phyloP scores from a whole-genome alignment of 2,113 vertebrate genomes.

The Nettapus auritus region DNA sequence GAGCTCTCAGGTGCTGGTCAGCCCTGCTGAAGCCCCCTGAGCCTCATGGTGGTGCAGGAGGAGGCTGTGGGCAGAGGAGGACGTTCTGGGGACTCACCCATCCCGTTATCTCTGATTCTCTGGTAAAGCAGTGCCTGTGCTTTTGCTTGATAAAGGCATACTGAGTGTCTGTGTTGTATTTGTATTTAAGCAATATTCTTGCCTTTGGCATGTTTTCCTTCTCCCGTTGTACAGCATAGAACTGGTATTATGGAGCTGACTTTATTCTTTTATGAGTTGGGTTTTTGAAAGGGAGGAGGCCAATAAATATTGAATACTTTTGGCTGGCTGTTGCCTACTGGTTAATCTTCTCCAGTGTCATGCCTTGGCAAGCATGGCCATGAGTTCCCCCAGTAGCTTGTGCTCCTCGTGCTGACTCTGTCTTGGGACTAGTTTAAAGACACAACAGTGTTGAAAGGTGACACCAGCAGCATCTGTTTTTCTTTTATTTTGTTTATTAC shows the following conservation, averaged over 20 bases:
- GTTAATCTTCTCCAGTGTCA: not conserved
- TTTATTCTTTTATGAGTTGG: not conserved
- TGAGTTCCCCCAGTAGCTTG: not conserved
- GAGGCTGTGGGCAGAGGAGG: not conserved
- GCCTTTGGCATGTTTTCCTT: not conserved
- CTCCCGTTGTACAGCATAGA: not conserved
- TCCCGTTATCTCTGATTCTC: not conserved
- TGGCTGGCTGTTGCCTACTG: not conserved
- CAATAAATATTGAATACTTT: not conserved
- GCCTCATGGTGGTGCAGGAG: not conserved
- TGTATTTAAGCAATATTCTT: not conserved
- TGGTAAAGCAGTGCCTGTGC: not conserved
- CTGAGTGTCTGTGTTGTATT: not conserved
- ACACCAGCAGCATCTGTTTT: constrained; percentile 38
- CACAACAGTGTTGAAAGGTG: not conserved
- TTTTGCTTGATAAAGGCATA: not conserved
- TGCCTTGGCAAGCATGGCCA: not conserved
- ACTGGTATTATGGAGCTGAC: not conserved
- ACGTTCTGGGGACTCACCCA: not conserved
- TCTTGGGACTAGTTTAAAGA: not conserved
- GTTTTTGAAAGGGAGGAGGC: not conserved
- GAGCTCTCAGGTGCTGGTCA: not conserved
- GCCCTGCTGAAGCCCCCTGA: not conserved
- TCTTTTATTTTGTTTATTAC: constrained; percentile 75
- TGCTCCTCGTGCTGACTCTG: rapidly evolving